A percentile compares a stretch with the other conserved stretches of the same genome.
These are phyloP conservation scores for Acropternis orthonyx DNA, from an alignment of 2,797 vertebrate species.

Conservation along the genomic window DNA sequence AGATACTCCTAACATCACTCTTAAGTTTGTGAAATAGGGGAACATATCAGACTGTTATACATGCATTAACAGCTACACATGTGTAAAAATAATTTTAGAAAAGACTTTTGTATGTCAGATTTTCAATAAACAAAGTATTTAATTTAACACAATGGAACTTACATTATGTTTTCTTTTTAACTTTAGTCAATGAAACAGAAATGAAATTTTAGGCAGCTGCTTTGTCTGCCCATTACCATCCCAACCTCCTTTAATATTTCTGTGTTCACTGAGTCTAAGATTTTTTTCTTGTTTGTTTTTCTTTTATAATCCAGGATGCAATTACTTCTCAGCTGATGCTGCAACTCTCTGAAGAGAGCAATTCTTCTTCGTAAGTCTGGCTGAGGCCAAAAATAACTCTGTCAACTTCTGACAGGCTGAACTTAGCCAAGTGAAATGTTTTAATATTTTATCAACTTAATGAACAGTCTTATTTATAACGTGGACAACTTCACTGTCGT, in stretches of 20 bases:
- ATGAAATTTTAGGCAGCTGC: constrained; percentile 3
- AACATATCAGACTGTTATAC: background rate
- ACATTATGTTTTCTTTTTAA: background rate
- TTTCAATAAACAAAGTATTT: constrained; percentile 14
- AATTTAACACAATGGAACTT: background rate
- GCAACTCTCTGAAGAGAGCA: constrained; percentile 51
- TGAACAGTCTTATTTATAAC: constrained; percentile 67
- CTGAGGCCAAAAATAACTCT: constrained; percentile 55
- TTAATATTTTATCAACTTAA: constrained; percentile 67
- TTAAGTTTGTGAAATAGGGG: background rate
- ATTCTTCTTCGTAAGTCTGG: constrained; percentile 36
- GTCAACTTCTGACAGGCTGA: constrained; percentile 62
- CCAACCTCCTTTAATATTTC: background rate
- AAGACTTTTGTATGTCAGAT: background rate
- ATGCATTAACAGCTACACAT: background rate
- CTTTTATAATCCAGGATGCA: constrained; percentile 14
- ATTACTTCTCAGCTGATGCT: constrained; percentile 48
- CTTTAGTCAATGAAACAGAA: background rate
- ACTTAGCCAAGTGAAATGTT: constrained; percentile 61
- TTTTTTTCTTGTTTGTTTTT: background rate
- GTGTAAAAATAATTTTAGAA: background rate
- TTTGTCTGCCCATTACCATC: background rate
- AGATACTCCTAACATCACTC: background rate
- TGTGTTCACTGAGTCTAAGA: background rate
- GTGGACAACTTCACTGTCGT: constrained; percentile 51